Conservation (phyloP, 1,140 invertebrate genomes). For the Teleogryllus occipitalis region DNA sequence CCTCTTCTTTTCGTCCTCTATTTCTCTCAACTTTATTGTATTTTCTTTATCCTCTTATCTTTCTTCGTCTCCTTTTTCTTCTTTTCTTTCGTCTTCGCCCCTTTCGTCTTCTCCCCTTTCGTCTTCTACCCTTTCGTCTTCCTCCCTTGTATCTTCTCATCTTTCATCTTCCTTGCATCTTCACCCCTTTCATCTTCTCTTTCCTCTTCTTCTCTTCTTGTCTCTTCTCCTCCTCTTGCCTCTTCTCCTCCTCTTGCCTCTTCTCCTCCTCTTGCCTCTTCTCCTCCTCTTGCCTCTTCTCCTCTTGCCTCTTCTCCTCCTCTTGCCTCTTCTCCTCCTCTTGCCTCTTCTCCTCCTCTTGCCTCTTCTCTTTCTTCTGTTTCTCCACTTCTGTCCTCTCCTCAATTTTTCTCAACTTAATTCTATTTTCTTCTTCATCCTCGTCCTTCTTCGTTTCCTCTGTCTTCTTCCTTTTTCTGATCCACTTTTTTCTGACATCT, state of each 20-base stretch:
- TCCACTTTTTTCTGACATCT: neutral
- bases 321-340: too few species aligned
- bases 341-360: too few species aligned
- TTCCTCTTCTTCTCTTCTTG: neutral
- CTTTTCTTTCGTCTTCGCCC: neutral
- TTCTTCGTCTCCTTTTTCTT: neutral
- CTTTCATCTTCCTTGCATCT: neutral
- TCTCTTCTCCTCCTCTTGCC: neutral
- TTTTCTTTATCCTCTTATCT: neutral
- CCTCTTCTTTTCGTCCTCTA: neutral
- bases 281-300: too few species aligned
- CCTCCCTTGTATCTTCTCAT: neutral
- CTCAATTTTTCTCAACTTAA: neutral
- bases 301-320: too few species aligned
- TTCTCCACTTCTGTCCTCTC: neutral
- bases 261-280: too few species aligned
- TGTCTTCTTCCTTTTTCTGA: neutral
- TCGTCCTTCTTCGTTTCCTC: neutral
- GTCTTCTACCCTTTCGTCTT: neutral
- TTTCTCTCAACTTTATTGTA: neutral
- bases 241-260: neutral
- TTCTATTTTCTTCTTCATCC: too few species aligned
- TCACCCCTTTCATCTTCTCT: neutral
- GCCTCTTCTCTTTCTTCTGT: neutral
- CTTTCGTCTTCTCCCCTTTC: neutral